Conservation (phyloP, 1,140 invertebrate species). For the Dreissena rostriformis region DNA sequence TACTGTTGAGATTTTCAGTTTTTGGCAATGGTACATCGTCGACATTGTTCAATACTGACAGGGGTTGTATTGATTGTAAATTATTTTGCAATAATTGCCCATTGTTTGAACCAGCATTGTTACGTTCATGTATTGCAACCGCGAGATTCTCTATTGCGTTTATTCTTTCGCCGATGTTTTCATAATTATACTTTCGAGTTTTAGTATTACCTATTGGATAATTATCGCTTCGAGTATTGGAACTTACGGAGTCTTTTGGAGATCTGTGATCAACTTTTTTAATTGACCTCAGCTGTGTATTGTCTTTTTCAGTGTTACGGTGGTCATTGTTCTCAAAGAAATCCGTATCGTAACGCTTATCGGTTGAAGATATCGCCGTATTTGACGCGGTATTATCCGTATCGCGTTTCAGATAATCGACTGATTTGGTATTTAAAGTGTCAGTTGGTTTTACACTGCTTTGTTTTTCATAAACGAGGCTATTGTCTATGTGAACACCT, state of each 20-base stretch:
- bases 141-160: not conserved
- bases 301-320: constrained; percentile 17
- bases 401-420: not conserved
- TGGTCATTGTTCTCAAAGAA: not conserved
- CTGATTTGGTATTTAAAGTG: too few species aligned
- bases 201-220: too few species aligned
- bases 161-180: not conserved
- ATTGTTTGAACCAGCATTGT: constrained; percentile 37
- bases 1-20: constrained; percentile 48
- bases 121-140: not conserved
- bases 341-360: not conserved
- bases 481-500: not conserved
- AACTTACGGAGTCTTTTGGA: constrained; percentile 15
- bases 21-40: constrained; percentile 45
- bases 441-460: too few species aligned
- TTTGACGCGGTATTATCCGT: not conserved
- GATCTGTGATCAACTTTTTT: constrained; percentile 30
- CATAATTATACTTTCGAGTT: not conserved
- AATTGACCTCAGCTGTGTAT: constrained; percentile 17
- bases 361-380: not conserved
- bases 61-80: constrained; percentile 30
- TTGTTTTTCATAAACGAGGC: not conserved
- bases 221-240: not conserved
- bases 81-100: constrained; percentile 21
- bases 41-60: constrained; percentile 30